A percentile compares a stretch with the other conserved stretches of the same genome.
Conservation (phyloP, 2,888 invertebrate species). For the Ptychoptera albimana region DNA sequence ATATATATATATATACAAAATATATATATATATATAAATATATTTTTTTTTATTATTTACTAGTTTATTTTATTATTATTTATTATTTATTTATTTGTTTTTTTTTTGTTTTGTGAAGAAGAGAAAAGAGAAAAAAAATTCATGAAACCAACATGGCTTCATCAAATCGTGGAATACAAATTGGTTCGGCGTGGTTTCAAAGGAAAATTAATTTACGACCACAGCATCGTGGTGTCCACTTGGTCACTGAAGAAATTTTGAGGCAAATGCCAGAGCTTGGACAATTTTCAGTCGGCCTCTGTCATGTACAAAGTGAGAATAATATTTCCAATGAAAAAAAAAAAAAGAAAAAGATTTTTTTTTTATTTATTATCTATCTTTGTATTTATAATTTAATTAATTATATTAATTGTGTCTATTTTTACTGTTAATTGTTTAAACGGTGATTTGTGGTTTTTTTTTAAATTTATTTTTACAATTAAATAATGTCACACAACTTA, state of each 20-base stretch:
- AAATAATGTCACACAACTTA: no score
- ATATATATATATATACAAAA: no score
- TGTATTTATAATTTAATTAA: no score
- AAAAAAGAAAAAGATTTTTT: not conserved
- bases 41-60: no score
- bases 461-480: no score
- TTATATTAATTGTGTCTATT: no score
- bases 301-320: slow-evolving; percentile 93
- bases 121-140: not conserved
- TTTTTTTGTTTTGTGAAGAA: not conserved
- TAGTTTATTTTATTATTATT: no score
- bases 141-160: slow-evolving; percentile 23
- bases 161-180: slow-evolving; percentile 66
- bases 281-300: slow-evolving; percentile 88
- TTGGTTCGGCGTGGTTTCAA: slow-evolving; percentile 96
- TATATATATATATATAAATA: no score
- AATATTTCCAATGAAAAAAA: not conserved
- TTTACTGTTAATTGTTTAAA: no score
- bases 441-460: no score
- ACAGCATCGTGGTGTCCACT: slow-evolving; percentile 91
- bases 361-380: no score
- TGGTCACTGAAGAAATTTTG: slow-evolving; percentile 91
- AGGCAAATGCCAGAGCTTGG: slow-evolving; percentile 87
- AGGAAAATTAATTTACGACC: slow-evolving; percentile 91
- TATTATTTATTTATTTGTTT: no score